Evolutionary conservation across 2,888 invertebrate genomes (phyloP), one percentile per base, ranked within the genome.

Genomic region (Drosophila peninsularis): DNA sequence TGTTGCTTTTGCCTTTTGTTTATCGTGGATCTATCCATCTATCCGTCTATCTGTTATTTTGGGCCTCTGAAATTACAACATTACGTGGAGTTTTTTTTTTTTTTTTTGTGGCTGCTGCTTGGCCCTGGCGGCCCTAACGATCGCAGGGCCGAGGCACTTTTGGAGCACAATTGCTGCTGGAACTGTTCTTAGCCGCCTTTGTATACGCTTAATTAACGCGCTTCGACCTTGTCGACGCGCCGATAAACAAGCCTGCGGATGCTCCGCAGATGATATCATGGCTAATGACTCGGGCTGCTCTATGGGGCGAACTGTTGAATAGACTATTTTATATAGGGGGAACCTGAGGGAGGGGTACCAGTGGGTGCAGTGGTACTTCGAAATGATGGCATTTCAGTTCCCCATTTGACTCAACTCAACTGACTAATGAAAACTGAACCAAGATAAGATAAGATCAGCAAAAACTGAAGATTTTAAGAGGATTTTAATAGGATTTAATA

Each of bases 1-100:
- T 88, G 80, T 89, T 71, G 42, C 74, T 83, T 69, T 81, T 84
- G 66, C 73, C 68, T 71, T 78, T 82, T 87, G 80, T 82, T 82
- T 85, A 74, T 80, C 65, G 85, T 49, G n/a, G n/a, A 27, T 27
- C 27, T 6, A 30, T 30, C 27, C 7, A 47, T 57, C 47, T 62
- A 34, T 54, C 36, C 10, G 27, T 45, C 45, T 17, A 30, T 52
- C 50, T 62, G 58, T 45, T 57, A 45, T 45, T 47, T 50, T 65
- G 27, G 42, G 45, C 11, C 61, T 54, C 63, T 76, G 71, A 87
- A 87, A 81, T 84, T 84, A 84, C 89, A 84, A 74, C 84, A 83
- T 78, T 82, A 83, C 87, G 78, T 57, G 66, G 53, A 58, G 52
- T 52, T 53, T 34, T 42, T n/a, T 17, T 56, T 41, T 41, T 7